Percentiles rank a stretch among this genome's conserved stretches.
These are phyloP conservation scores for Eutrigla gurnardus DNA, from an alignment of 2,797 vertebrate species.

Conservation along the genomic window DNA sequence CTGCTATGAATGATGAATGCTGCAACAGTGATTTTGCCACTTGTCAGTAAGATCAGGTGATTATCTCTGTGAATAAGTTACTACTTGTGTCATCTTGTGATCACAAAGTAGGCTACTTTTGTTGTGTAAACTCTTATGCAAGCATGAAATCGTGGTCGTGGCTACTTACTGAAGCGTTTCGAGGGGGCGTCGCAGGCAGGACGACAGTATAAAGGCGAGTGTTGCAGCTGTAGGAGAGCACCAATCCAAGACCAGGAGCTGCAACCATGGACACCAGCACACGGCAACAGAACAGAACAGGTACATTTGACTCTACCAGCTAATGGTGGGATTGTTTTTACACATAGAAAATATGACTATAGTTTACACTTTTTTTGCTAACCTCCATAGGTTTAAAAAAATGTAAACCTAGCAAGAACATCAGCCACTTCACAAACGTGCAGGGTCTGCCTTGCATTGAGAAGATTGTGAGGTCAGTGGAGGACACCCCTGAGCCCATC, in stretches of 20 bases:
- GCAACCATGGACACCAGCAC: conserved; percentile 48
- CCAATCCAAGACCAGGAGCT: neutral
- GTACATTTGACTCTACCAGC: conserved; percentile 23
- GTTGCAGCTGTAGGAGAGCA: neutral
- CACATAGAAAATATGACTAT: neutral
- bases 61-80: conserved; percentile 52
- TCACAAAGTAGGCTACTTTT: conserved; percentile 10
- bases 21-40: conserved; percentile 2
- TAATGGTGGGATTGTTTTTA: no score
- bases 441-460: conserved; percentile 85
- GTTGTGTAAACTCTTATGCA: conserved; percentile 42
- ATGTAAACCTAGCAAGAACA: conserved; percentile 50
- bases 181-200: neutral
- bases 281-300: conserved; percentile 20
- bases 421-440: conserved; percentile 59
- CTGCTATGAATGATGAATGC: neutral
- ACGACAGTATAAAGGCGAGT: conserved; percentile 58
- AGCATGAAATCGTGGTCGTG: conserved; percentile 21
- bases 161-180: neutral
- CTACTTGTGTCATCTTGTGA: conserved; percentile 39
- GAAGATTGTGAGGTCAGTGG: conserved; percentile 82
- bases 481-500: conserved; percentile 85
- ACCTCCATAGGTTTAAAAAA: conserved; percentile 49
- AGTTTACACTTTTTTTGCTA: neutral
- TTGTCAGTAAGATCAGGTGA: conserved; percentile 9